phyloP scores from a whole-genome alignment of 1,140 invertebrate genomes.

The Acyrthosiphon pisum region DNA sequence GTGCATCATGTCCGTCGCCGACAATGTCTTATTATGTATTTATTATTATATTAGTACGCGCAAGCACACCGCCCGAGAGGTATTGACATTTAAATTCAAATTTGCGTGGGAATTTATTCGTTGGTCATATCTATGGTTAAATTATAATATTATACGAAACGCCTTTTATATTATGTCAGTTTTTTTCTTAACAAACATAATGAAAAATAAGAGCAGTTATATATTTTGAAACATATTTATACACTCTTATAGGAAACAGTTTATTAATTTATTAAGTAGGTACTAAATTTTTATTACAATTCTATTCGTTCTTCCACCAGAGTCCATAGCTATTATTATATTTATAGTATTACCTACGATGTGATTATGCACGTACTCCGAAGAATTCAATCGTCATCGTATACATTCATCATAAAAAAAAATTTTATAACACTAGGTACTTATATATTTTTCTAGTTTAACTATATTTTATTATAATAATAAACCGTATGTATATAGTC shows the following conservation, averaged over 20 bases:
- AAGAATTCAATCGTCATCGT: not conserved
- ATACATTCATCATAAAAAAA: not conserved
- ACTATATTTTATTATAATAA: not conserved
- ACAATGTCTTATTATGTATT: not conserved
- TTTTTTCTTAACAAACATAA: not conserved
- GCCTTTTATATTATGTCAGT: not conserved
- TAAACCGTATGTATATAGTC: not conserved
- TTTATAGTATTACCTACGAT: not conserved
- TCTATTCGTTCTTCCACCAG: not conserved
- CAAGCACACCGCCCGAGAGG: not conserved
- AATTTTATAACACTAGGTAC: not conserved
- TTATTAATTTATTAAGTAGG: not conserved
- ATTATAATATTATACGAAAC: not conserved
- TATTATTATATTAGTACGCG: not conserved
- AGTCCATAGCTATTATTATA: not conserved
- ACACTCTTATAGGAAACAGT: not conserved
- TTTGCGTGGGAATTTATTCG: not conserved
- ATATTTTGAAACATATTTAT: not conserved
- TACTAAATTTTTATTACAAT: not conserved
- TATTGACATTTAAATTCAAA: not conserved
- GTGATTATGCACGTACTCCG: not conserved
- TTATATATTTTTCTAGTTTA: not conserved
- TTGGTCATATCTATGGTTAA: not conserved
- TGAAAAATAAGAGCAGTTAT: not conserved
- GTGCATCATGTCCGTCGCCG: too few relatives aligned